Evolutionary conservation across 1,140 invertebrate species (phyloP).

Genomic region (Drosophila lowei): DNA sequence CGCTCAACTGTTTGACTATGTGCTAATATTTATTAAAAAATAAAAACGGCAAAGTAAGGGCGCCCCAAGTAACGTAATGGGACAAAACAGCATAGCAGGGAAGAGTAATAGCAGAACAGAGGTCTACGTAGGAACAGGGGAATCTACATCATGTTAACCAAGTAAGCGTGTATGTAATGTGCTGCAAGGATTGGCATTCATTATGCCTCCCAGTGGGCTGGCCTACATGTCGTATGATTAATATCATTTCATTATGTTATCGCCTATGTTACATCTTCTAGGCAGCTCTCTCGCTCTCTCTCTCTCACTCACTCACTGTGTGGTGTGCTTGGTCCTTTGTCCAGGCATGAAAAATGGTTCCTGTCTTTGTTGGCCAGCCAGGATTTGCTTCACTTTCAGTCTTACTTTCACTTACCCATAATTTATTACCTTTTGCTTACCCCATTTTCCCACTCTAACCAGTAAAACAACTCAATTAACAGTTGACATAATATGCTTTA

Average conservation of each 20-base stretch:
- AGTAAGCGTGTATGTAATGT: conserved; percentile 41
- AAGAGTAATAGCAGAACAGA: conserved; percentile 35
- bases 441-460: conserved; percentile 32
- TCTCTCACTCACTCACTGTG: conserved; percentile 17
- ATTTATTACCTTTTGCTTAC: conserved; percentile 44
- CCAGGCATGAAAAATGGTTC: conserved; percentile 70
- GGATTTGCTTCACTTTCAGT: conserved; percentile 26
- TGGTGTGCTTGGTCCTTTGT: conserved; percentile 35
- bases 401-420: conserved; percentile 46
- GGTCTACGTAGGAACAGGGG: not conserved
- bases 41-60: conserved; percentile 27
- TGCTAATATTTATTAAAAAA: conserved; percentile 80
- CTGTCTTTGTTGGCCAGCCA: conserved; percentile 41
- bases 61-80: conserved; percentile 54
- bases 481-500: conserved; percentile 79
- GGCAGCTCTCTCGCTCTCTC: not conserved
- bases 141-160: conserved; percentile 49
- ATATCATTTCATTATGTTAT: conserved; percentile 76
- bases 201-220: conserved; percentile 37
- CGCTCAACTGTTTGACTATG: conserved; percentile 75
- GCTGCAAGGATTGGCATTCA: conserved; percentile 43
- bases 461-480: conserved; percentile 80
- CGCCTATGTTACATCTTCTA: conserved; percentile 50
- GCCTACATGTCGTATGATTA: conserved; percentile 72
- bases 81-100: conserved; percentile 40